phyloP scores from a whole-genome alignment of 2,888 invertebrate genomes.

The Lymantria dispar region DNA sequence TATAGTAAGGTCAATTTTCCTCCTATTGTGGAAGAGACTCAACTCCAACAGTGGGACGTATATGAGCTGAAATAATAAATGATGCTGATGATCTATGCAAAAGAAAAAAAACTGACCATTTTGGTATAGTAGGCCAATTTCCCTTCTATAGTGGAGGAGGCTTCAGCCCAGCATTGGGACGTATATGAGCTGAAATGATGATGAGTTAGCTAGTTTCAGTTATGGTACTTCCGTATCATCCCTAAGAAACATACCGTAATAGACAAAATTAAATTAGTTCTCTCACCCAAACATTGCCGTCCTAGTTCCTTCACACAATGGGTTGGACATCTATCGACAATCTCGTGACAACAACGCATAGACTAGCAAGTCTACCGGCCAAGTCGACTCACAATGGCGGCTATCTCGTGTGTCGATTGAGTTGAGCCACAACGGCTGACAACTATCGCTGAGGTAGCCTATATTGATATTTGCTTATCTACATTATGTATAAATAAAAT shows the following conservation, averaged over 20 bases:
- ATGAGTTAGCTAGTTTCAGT: too few species aligned
- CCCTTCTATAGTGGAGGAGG: too few species aligned
- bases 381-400: constrained; percentile 16
- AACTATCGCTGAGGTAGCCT: neutral
- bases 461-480: constrained; percentile 2
- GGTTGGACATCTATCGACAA: constrained; percentile 21
- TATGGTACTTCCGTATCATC: too few species aligned
- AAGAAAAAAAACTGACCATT: too few species aligned
- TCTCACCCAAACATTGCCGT: neutral
- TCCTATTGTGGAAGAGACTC: too few species aligned
- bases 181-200: too few species aligned
- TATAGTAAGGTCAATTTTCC: too few species aligned
- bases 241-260: neutral
- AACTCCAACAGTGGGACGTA: too few species aligned
- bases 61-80: too few species aligned
- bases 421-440: constrained; percentile 20
- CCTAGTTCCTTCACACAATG: constrained; percentile 1
- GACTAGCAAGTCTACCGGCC: constrained; percentile 18
- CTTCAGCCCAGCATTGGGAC: too few species aligned
- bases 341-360: constrained; percentile 20
- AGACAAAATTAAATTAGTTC: neutral
- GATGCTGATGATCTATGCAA: too few species aligned
- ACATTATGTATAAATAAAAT: constrained; percentile 1
- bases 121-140: too few species aligned
- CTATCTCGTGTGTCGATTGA: constrained; percentile 24